phyloP scores from a whole-genome alignment of 2,113 vertebrate genomes.

The Hydrolagus affinis region DNA sequence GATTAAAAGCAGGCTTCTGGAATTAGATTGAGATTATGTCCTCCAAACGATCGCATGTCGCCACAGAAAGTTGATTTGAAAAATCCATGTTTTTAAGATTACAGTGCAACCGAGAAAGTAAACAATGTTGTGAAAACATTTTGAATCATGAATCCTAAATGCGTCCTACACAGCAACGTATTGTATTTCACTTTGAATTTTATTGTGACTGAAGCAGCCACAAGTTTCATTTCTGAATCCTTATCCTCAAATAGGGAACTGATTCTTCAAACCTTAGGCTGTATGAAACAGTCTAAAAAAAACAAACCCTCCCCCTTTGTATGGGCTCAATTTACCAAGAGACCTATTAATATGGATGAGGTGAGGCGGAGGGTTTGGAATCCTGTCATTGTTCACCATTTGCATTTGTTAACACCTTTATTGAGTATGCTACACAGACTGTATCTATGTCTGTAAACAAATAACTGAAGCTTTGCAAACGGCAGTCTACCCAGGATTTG shows the following conservation, averaged over 20 bases:
- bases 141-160: too few species aligned
- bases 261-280: not conserved
- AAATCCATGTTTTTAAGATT: too few species aligned
- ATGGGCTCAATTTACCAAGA: not conserved
- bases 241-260: not conserved
- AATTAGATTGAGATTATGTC: too few species aligned
- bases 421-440: not conserved
- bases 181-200: not conserved
- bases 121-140: too few species aligned
- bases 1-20: too few species aligned
- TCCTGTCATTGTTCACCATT: not conserved
- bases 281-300: not conserved
- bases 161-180: too few species aligned
- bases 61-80: too few species aligned
- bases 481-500: not conserved
- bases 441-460: not conserved
- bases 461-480: not conserved
- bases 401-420: conserved; percentile 5
- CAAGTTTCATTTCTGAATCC: not conserved
- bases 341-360: too few species aligned
- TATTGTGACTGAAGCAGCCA: not conserved
- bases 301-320: not conserved
- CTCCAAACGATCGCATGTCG: too few species aligned
- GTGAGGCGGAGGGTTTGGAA: not conserved
- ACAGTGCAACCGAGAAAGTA: too few species aligned